A percentile compares a stretch with the other conserved stretches of the same genome.
Evolutionary conservation across 2,888 invertebrate species (phyloP).

Genomic region (Drosophila subsilvestris): DNA sequence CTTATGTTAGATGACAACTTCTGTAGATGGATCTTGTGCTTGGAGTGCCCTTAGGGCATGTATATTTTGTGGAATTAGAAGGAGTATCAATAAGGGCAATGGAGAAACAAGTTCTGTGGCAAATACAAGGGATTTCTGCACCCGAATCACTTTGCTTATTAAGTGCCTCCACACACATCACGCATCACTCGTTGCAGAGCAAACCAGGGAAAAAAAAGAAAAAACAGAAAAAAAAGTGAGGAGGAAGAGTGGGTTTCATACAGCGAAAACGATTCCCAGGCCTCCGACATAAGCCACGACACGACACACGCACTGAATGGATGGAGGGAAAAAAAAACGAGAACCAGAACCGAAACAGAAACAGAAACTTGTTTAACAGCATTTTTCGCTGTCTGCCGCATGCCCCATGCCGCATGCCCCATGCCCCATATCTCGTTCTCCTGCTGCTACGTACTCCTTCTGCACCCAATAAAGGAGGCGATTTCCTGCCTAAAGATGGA

Average conservation of each 20-base stretch:
- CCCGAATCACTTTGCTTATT: slow-evolving; percentile 44
- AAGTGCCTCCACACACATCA: slow-evolving; percentile 34
- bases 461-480: slow-evolving; percentile 13
- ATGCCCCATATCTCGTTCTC: slow-evolving; percentile 7
- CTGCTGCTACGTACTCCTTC: slow-evolving; percentile 16
- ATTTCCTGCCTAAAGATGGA: slow-evolving; percentile 14
- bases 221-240: not conserved
- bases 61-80: slow-evolving; percentile 24
- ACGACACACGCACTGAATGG: slow-evolving; percentile 33
- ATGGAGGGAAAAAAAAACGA: slow-evolving; percentile 19
- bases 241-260: slow-evolving; percentile 15
- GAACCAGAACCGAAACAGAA: slow-evolving; percentile 38
- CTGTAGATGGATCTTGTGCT: not conserved
- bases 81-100: slow-evolving; percentile 32
- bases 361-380: slow-evolving; percentile 56
- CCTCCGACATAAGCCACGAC: slow-evolving; percentile 39
- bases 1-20: slow-evolving; percentile 39
- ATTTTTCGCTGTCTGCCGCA: slow-evolving; percentile 39
- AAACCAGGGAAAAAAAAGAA: slow-evolving; percentile 14
- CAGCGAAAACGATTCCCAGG: slow-evolving; percentile 38
- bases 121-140: slow-evolving; percentile 12
- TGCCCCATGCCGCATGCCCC: slow-evolving; percentile 18
- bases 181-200: slow-evolving; percentile 21
- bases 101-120: slow-evolving; percentile 10
- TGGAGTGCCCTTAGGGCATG: not conserved